Conservation (phyloP, 2,797 vertebrate species). For the Sebastes goodei region DNA sequence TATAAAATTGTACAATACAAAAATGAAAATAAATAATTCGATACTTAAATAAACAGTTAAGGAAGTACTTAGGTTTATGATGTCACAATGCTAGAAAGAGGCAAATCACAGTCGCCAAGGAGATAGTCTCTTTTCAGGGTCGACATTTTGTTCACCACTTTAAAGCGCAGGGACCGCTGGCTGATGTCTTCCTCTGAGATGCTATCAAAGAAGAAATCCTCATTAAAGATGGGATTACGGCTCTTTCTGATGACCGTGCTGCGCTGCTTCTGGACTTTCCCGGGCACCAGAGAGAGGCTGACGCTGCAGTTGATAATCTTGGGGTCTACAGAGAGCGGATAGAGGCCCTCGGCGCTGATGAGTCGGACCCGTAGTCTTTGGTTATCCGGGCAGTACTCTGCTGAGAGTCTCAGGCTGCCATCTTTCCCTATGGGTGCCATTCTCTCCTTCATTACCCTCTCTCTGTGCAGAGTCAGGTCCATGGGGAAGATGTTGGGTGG, state of each 20-base stretch:
- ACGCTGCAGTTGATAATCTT: conserved; percentile 89
- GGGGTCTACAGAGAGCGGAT: conserved; percentile 80
- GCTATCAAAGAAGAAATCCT: conserved; percentile 92
- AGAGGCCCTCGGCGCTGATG: conserved; percentile 87
- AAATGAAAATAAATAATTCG: conserved; percentile 65
- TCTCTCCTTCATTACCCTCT: conserved; percentile 81
- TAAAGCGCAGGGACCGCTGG: conserved; percentile 84
- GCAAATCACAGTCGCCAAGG: conserved; percentile 81
- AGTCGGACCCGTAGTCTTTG: conserved; percentile 88
- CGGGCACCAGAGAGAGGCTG: conserved; percentile 85
- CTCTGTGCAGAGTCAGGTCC: conserved; percentile 80
- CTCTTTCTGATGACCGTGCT: conserved; percentile 90
- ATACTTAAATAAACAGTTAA: conserved; percentile 52
- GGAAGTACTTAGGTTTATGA: conserved; percentile 47
- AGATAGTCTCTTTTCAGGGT: conserved; percentile 88
- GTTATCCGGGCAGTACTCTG: conserved; percentile 86
- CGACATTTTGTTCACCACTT: conserved; percentile 88
- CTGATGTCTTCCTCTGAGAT: conserved; percentile 84
- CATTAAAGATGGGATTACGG: conserved; percentile 89
- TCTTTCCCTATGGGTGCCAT: conserved; percentile 79
- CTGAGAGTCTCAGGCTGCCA: conserved; percentile 85
- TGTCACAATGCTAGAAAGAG: conserved; percentile 77
- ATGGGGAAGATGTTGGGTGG: conserved; percentile 82
- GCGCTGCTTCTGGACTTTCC: conserved; percentile 88
- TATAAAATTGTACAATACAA: conserved; percentile 74